These are phyloP conservation scores for Hydraecia micacea DNA, from an alignment of 2,888 invertebrate genomes.

Conservation along the genomic window DNA sequence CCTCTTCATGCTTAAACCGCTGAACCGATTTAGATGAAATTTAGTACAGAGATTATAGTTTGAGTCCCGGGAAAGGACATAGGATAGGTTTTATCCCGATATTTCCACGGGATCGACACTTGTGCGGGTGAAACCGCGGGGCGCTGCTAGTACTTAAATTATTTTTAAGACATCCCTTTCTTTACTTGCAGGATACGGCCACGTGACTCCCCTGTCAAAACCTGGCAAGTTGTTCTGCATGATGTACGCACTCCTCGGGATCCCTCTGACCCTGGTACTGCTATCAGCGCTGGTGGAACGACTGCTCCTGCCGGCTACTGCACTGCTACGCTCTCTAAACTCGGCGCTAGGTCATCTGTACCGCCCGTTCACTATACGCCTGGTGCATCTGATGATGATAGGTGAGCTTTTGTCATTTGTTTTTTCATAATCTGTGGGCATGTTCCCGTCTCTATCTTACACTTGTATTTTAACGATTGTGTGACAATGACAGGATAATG, in stretches of 20 bases:
- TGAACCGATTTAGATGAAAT: too few species aligned
- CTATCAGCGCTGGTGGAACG: conserved; percentile 95
- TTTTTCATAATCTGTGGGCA: neutral
- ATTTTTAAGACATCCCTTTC: neutral
- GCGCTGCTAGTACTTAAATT: too few species aligned
- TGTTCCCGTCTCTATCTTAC: neutral
- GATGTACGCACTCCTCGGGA: conserved; percentile 95
- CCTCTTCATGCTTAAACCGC: too few species aligned
- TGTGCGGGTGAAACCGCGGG: too few species aligned
- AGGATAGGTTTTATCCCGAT: too few species aligned
- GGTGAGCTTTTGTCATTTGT: conserved; percentile 79
- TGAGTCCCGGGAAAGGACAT: too few species aligned
- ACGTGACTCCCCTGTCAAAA: conserved; percentile 96
- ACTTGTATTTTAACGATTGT: neutral
- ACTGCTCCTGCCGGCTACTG: conserved; percentile 93
- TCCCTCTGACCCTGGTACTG: conserved; percentile 96
- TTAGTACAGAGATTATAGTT: too few species aligned
- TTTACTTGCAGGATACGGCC: conserved; percentile 94
- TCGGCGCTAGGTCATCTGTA: conserved; percentile 93
- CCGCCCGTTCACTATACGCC: conserved; percentile 93
- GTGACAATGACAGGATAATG: neutral
- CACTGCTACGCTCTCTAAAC: conserved; percentile 92
- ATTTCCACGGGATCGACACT: too few species aligned
- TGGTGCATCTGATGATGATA: conserved; percentile 93
- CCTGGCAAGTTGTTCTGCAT: conserved; percentile 97